These are phyloP conservation scores for Platysteira castanea DNA, from an alignment of 2,113 vertebrate genomes.

Conservation along the genomic window DNA sequence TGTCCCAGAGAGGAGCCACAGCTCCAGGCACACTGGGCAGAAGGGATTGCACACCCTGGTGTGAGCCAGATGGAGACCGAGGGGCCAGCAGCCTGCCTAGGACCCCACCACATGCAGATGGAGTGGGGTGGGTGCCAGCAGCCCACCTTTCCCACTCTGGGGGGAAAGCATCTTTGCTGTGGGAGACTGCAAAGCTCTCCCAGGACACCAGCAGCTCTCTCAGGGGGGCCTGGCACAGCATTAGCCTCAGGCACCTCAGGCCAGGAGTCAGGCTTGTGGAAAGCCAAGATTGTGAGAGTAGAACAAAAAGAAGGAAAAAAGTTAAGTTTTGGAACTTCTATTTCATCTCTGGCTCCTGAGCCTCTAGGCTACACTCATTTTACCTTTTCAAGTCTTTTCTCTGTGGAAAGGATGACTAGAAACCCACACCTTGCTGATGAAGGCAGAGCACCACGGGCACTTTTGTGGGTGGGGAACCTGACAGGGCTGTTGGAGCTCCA, in stretches of 20 bases:
- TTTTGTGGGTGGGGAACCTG: not conserved
- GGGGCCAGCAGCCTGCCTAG: not conserved
- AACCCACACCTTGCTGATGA: not conserved
- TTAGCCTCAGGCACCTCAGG: not conserved
- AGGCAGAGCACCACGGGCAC: not conserved
- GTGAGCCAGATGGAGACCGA: not conserved
- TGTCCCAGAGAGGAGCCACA: not conserved
- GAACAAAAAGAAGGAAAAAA: not conserved
- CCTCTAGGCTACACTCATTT: not conserved
- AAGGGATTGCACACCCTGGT: not conserved
- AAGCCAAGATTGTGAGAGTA: not conserved
- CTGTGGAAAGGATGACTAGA: not conserved
- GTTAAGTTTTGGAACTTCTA: not conserved
- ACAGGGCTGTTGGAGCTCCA: not conserved
- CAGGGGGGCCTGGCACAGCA: not conserved
- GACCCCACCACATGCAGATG: accelerated
- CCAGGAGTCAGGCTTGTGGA: not conserved
- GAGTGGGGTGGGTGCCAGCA: not conserved
- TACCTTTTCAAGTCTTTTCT: not conserved
- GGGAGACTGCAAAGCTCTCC: not conserved
- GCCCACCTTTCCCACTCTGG: accelerated
- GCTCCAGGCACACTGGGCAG: not conserved
- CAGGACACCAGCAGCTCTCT: not conserved
- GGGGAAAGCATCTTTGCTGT: not conserved
- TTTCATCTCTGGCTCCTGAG: not conserved